Evolutionary conservation across 2,113 vertebrate species (phyloP), one percentile per base, ranked within the genome.

Genomic region (Chloropsis hardwickii): DNA sequence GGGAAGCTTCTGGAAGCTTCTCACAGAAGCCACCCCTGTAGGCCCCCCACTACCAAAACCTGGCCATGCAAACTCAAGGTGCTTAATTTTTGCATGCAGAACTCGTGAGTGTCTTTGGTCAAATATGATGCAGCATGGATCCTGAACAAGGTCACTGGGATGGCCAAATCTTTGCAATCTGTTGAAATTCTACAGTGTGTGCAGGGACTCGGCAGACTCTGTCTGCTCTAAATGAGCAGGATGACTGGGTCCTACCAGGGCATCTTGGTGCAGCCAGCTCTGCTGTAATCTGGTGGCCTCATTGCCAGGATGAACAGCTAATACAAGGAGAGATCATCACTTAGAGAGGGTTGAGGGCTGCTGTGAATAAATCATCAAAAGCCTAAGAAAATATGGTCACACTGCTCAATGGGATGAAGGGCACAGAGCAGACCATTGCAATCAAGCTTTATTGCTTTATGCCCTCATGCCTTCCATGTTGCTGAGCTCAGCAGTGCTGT

Each of bases 1-100:
- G 9, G 29, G 20, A 42, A 56, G 7, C 11, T 71, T 42, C 48
- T 56, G 40, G 56, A 19, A 71, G 16, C 24, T 48, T 71, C 11
- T 47, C 29, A n/a, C 9, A 48, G 35, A 40, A 56, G 28, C 13
- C 40, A 47, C 13, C 8, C 6, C 24, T 13, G 8, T 11, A 78
- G 10, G 4, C 1, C 9, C n/a, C 4, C 6, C 0, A 0, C 29
- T n/a, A 29, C 40, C 29, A 87, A 87, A 56, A 62, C 5, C 40
- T 79, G 74, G 9, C 48, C 25, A 7, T 18, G 37, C 17, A 88
- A 56, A 80, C 10, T 31, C 10, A 37, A 35, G 11, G 3, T 48
- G 23, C 19, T 44, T 51, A 47, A 69, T 35, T 73, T 88, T 84
- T 40, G 4, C 40, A 40, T 16, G 57, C 25, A 67, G 40, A 33